Evolutionary conservation across 2,113 vertebrate species (phyloP), one percentile per base, ranked within the genome.

Genomic region (Phoenicopterus ruber): DNA sequence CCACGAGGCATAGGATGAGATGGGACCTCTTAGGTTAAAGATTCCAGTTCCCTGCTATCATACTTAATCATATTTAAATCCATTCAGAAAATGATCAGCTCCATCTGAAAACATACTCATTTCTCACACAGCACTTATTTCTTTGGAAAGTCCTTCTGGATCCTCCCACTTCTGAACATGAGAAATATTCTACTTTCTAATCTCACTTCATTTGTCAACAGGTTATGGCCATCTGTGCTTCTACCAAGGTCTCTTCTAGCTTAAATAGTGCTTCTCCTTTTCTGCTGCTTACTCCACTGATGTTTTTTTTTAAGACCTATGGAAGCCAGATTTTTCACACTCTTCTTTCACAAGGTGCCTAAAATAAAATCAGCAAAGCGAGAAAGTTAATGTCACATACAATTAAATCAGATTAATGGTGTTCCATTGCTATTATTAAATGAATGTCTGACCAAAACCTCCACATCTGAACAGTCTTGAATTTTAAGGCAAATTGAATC

Each of bases 201-300:
- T 77, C 49, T 90, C 82, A 90, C 76, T 92, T 95, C 67, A 83
- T 92, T 84, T 84, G 69, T 94, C 91, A 96, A 50, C 42, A 95
- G 72, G 28, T 82, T 89, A 66, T 78, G 69, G 36, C 65, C 59
- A 86, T 88, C 76, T 86, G 80, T 91, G 61, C 52, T 67, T 82
- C 29, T 57, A 96, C 29, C 65, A 81, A 81, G 49, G 28, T 58
- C 25, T 87, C 29, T 36, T 61, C 59, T 55, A 92, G 44, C 65
- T 92, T 63, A 73, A 87, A 65, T 7, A 49, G 32, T 55, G 17
- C 58, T 94, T 87, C 54, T 87, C 54, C 58, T 87, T 73, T 29
- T 29, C 78, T 90, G 54, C 59, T 87, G 32, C 73, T 92, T 92
- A 46, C 17, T 54, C 88, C 29, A 50, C 21, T 49, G 26, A 15